Conservation (phyloP, 2,888 invertebrate genomes). For the Tholera decimalis region DNA sequence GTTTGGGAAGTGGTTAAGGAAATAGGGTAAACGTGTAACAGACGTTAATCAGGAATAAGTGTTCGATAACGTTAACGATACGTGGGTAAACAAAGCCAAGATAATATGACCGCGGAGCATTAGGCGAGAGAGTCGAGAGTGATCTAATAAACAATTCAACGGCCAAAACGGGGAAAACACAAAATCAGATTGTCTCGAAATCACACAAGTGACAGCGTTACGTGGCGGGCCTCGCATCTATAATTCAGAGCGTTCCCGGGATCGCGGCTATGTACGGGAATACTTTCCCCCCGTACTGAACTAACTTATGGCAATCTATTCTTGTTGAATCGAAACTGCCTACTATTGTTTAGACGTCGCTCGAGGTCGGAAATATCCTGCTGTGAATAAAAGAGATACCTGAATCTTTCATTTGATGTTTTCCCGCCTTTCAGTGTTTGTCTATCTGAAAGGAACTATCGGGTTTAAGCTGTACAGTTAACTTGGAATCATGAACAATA, state of each 20-base stretch:
- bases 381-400: conserved; percentile 59
- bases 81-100: conserved; percentile 70
- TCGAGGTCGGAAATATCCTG: conserved; percentile 53
- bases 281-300: conserved; percentile 74
- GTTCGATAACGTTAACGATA: conserved; percentile 66
- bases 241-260: conserved; percentile 83
- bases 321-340: conserved; percentile 70
- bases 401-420: conserved; percentile 57
- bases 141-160: conserved; percentile 89
- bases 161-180: conserved; percentile 88
- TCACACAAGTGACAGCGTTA: conserved; percentile 87
- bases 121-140: conserved; percentile 80
- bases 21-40: conserved; percentile 61
- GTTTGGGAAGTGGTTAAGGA: conserved; percentile 60
- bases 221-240: conserved; percentile 85
- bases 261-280: conserved; percentile 68
- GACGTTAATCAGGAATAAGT: conserved; percentile 67
- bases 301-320: conserved; percentile 81
- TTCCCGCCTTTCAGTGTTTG: conserved; percentile 40
- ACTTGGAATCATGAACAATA: conserved; percentile 1
- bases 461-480: conserved; percentile 10
- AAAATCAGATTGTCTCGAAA: conserved; percentile 91
- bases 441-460: conserved; percentile 22
- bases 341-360: conserved; percentile 62
- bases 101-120: conserved; percentile 81